Evolutionary conservation across 2,888 invertebrate species (phyloP).

Genomic region (Scaptodrosophila latifasciaeformis): DNA sequence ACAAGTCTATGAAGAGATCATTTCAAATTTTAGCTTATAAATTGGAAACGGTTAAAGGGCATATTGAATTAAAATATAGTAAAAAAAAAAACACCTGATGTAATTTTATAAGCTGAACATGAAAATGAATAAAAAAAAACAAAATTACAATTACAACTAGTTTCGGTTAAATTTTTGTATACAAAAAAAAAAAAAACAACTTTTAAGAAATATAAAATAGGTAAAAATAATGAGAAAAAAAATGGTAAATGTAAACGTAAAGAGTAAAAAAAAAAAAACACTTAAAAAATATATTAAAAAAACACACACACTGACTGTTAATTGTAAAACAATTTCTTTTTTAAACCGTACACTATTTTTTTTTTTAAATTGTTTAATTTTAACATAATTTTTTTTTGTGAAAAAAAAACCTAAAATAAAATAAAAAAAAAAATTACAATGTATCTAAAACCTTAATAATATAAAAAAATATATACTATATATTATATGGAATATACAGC

Average conservation of each 20-base stretch:
- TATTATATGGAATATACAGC: too few species aligned
- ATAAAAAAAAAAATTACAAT: conserved; percentile 46
- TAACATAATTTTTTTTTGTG: conserved; percentile 48
- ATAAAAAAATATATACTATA: too few species aligned
- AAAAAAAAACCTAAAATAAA: conserved; percentile 19
- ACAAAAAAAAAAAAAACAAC: conserved; percentile 26
- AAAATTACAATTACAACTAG: conserved; percentile 14
- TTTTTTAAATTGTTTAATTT: conserved; percentile 53
- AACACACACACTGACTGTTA: conserved; percentile 74
- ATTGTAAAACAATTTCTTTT: conserved; percentile 75
- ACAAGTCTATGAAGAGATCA: conserved; percentile 7
- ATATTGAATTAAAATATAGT: conserved; percentile 33
- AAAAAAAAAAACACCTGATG: conserved; percentile 58
- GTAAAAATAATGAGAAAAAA: conserved; percentile 50
- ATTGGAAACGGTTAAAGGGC: conserved; percentile 20
- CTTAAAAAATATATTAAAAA: conserved; percentile 39
- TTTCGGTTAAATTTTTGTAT: conserved; percentile 29
- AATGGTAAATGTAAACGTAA: conserved; percentile 40
- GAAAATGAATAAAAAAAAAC: too few species aligned
- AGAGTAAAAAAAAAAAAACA: conserved; percentile 36
- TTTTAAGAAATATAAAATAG: conserved; percentile 52
- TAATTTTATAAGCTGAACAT: conserved; percentile 55
- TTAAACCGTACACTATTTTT: conserved; percentile 34
- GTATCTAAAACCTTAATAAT: conserved; percentile 50
- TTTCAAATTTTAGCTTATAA: conserved; percentile 20